These are phyloP conservation scores for Lasiommata megera DNA, from an alignment of 2,888 invertebrate genomes.

Conservation along the genomic window DNA sequence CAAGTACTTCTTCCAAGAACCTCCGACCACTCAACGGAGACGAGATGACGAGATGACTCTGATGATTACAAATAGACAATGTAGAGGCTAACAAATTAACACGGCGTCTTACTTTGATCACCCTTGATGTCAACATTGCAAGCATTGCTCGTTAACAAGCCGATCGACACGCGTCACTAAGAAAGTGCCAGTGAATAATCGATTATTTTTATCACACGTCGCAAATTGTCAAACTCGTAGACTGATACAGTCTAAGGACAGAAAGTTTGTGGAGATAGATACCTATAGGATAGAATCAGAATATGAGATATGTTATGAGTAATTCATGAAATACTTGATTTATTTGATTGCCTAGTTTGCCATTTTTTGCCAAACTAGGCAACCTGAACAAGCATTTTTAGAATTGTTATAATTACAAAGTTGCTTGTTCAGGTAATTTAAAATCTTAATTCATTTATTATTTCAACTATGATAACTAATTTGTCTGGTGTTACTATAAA, in stretches of 20 bases:
- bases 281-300: too few species aligned
- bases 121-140: slow-evolving; percentile 61
- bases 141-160: slow-evolving; percentile 70
- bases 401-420: too few species aligned
- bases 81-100: slow-evolving; percentile 39
- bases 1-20: slow-evolving; percentile 22
- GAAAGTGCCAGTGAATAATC: slow-evolving; percentile 25
- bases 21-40: slow-evolving; percentile 25
- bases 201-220: slow-evolving; percentile 22
- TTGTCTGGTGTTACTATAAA: too few species aligned
- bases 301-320: too few species aligned
- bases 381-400: too few species aligned
- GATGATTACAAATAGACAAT: slow-evolving; percentile 60
- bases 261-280: too few species aligned
- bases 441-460: too few species aligned
- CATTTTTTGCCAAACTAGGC: too few species aligned
- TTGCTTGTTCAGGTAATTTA: too few species aligned
- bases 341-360: too few species aligned
- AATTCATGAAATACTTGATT: too few species aligned
- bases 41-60: slow-evolving; percentile 4
- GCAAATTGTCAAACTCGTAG: slow-evolving; percentile 9
- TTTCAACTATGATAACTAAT: too few species aligned
- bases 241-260: not conserved
- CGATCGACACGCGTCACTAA: slow-evolving; percentile 54
- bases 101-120: slow-evolving; percentile 63